Conservation (phyloP, 2,113 vertebrate genomes). For the Oreochromis niloticus region DNA sequence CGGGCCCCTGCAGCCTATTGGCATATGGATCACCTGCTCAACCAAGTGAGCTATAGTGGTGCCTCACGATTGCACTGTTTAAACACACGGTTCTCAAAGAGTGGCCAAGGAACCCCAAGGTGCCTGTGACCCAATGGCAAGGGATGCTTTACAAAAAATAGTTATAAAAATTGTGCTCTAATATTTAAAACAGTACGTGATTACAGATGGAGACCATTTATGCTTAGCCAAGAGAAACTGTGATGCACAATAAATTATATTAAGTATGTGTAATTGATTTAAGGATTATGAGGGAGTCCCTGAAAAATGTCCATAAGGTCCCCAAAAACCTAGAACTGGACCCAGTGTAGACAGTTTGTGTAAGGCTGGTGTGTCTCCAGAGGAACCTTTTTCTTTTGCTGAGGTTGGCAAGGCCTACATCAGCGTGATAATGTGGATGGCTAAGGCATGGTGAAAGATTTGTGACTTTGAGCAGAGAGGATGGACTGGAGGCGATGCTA, state of each 20-base stretch:
- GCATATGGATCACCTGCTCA: background rate
- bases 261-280: background rate
- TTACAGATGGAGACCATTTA: background rate
- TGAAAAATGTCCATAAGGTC: background rate
- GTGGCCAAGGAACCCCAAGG: fast-evolving
- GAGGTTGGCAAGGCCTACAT: background rate
- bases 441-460: background rate
- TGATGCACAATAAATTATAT: background rate
- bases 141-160: background rate
- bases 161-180: background rate
- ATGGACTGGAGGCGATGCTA: background rate
- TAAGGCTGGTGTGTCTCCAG: conserved; percentile 22
- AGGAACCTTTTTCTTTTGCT: conserved; percentile 32
- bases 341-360: background rate
- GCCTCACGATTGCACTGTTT: background rate
- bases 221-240: background rate
- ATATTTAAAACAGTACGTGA: background rate
- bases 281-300: background rate
- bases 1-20: background rate
- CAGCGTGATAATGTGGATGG: conserved; percentile 9
- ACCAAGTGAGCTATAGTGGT: background rate
- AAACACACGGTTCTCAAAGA: background rate
- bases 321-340: background rate
- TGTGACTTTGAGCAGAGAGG: conserved; percentile 24
- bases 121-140: fast-evolving